Conservation (phyloP, 2,888 invertebrate genomes). For the Hyposoter dolosus region DNA sequence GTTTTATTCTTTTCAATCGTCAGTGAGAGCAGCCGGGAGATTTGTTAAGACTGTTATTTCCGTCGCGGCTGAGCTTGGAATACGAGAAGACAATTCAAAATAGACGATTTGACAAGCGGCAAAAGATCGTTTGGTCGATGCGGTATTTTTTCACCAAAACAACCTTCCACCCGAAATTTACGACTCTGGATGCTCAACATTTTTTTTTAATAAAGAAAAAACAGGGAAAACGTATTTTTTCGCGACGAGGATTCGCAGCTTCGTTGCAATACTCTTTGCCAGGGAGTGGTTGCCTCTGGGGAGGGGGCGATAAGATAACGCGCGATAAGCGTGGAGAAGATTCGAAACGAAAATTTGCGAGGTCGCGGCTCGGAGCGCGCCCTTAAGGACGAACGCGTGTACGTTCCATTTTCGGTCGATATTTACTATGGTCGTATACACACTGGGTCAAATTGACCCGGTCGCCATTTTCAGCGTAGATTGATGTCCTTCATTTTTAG, state of each 20-base stretch:
- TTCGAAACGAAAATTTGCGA: neutral
- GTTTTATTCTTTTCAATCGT: neutral
- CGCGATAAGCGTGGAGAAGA: neutral
- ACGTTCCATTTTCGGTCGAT: neutral
- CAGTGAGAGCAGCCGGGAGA: neutral
- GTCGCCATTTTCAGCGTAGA: too few relatives aligned
- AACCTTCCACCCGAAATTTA: neutral
- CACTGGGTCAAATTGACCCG: too few relatives aligned
- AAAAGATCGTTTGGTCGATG: neutral
- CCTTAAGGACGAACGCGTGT: neutral
- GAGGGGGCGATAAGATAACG: neutral
- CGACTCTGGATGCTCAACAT: neutral
- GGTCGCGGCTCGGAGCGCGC: neutral
- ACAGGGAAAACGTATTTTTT: neutral
- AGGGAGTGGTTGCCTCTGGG: neutral
- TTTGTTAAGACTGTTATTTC: constrained; percentile 5
- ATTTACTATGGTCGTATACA: too few relatives aligned
- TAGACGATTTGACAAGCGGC: neutral
- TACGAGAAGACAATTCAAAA: neutral
- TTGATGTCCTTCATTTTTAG: too few relatives aligned
- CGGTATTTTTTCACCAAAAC: neutral
- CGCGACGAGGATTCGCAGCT: neutral
- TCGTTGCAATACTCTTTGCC: neutral
- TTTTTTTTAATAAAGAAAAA: neutral
- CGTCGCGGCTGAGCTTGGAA: neutral